Percentiles rank a stretch among this genome's conserved stretches.
These are phyloP conservation scores for Choristoneura fumiferana DNA, from an alignment of 1,140 invertebrate genomes.

Conservation along the genomic window DNA sequence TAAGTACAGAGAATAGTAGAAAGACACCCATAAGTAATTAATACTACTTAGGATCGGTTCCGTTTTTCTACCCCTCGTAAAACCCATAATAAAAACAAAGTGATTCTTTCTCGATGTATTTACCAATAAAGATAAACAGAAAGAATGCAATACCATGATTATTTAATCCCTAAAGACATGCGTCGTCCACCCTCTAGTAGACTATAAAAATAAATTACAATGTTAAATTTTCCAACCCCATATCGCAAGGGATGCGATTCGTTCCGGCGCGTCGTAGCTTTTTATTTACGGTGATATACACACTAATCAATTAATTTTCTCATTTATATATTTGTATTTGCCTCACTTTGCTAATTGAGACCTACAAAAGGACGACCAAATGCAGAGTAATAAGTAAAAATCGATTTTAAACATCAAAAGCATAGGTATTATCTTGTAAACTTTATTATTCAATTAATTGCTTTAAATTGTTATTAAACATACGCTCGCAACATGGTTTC, in stretches of 20 bases:
- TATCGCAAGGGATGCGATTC: conserved; percentile 52
- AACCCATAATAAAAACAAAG: conserved; percentile 13
- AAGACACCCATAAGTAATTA: too few relatives aligned
- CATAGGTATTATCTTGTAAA: too few relatives aligned
- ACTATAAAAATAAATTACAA: conserved; percentile 69
- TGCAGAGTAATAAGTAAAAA: too few relatives aligned
- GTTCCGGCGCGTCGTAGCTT: conserved; percentile 54
- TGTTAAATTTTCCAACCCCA: conserved; percentile 68
- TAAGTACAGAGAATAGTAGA: too few relatives aligned
- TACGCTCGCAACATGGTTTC: too few relatives aligned
- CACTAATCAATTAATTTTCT: conserved; percentile 28
- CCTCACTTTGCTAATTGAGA: too few relatives aligned
- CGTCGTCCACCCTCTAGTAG: conserved; percentile 38
- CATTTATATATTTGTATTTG: too few relatives aligned
- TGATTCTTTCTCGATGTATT: conserved; percentile 12
- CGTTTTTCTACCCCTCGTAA: not conserved
- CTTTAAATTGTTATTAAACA: too few relatives aligned
- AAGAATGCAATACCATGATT: conserved; percentile 36
- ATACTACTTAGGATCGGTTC: too few relatives aligned
- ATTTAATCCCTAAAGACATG: conserved; percentile 47
- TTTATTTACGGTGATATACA: conserved; percentile 50
- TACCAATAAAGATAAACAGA: conserved; percentile 18
- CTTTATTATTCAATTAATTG: too few relatives aligned
- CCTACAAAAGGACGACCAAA: too few relatives aligned
- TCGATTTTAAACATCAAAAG: too few relatives aligned